Base-by-base conservation (phyloP, 2,113 vertebrate species). In the Columbina picui region DNA sequence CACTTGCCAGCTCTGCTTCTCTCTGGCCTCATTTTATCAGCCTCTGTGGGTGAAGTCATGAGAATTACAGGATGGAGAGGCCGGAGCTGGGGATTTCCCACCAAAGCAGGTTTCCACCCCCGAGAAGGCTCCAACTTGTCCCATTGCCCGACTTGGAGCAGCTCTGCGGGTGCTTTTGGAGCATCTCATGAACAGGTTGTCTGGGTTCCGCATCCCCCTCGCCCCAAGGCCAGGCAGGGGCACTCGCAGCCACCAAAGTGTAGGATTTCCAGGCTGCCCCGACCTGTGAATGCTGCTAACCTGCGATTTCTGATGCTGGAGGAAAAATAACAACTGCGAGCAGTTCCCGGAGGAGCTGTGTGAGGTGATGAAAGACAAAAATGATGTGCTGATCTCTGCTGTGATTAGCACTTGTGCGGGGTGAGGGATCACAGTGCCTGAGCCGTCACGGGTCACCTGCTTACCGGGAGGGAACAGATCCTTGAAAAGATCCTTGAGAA, bases 181-280 rank as follows among this genome's bases (percentile, higher is more conserved):
- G 50, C 79, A 64, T 36, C 57, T 57, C 21, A 39, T 2, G 15
- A 38, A 9, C 22, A 16, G 25, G 25, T 26, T 17, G 7, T 22
- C 57, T 63, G 67, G 41, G 52, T 39, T 53, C 64, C 49, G 52
- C 53, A 63, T 19, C 67, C 4, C 61, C 41, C 16, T 34, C 50
- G 50, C 32, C n/a, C 60, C 50, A 8, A 10, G 82, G 85, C 12
- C 7, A 45, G 43, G 34, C 6, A 4, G 18, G 17, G 65, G 45
- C 70, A n/a, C 29, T 19, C 43, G 2, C 16, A 38, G 85, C 52
- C 71, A 14, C 50, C 13, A 0, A 8, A 10, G 17, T 0, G 29
- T 3, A 14, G 69, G 53, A 16, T 38, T 10, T 43, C 20, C 36
- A 60, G 63, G 3, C 73, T 47, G 56, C 50, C 10, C 1, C 4